Percentiles rank a stretch among this genome's conserved stretches.
These are phyloP conservation scores for Silurus lanzhouensis DNA, from an alignment of 2,797 vertebrate genomes.

Conservation along the genomic window DNA sequence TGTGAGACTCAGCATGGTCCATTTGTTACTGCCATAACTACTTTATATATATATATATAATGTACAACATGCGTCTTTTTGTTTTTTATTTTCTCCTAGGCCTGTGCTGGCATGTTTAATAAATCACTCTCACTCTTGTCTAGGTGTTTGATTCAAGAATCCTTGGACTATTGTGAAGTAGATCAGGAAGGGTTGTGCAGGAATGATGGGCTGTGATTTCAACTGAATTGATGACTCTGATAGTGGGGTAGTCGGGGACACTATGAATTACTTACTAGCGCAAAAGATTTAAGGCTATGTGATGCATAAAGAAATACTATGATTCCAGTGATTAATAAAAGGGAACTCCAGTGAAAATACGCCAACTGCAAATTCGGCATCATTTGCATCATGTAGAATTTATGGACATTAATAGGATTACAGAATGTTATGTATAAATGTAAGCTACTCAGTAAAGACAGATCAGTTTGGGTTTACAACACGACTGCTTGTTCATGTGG, in stretches of 20 bases:
- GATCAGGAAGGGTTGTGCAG: background rate
- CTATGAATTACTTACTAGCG: background rate
- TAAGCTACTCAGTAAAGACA: background rate
- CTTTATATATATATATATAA: constrained; percentile 12
- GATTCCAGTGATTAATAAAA: background rate
- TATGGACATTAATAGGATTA: background rate
- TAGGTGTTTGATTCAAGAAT: constrained; percentile 37
- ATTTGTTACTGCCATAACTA: constrained; percentile 21
- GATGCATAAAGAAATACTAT: background rate
- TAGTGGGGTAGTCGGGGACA: background rate
- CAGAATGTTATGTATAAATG: background rate
- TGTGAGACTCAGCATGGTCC: constrained; percentile 12
- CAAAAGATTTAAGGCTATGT: background rate
- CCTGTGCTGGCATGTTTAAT: constrained; percentile 18
- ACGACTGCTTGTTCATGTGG: background rate
- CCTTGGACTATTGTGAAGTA: constrained; percentile 20
- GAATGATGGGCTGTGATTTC: background rate
- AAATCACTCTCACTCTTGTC: constrained; percentile 36
- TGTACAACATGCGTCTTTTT: constrained; percentile 4
- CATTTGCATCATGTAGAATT: background rate
- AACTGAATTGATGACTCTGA: background rate
- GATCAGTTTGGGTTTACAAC: background rate
- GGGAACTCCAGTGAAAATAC: background rate
- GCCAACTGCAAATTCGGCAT: too few species aligned
- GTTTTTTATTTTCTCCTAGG: background rate